Evolutionary conservation across 1,140 invertebrate genomes (phyloP).

Genomic region (Adelges cooleyi): DNA sequence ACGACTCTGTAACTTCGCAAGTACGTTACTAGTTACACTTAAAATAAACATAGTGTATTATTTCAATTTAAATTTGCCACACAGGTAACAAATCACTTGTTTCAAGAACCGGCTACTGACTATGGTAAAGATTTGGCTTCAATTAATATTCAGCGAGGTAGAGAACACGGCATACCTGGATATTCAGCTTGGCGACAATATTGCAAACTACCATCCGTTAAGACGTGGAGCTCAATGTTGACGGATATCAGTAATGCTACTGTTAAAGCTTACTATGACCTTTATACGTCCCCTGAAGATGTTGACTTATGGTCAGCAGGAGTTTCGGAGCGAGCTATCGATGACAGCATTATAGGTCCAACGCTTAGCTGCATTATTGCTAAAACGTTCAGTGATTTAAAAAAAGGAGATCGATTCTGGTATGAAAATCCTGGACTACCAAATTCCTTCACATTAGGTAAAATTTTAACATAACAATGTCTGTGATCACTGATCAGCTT

Average conservation of each 20-base stretch:
- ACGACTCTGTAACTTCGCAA: constrained; percentile 64
- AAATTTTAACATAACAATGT: constrained; percentile 14
- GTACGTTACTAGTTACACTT: too few relatives aligned
- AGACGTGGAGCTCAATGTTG: constrained; percentile 33
- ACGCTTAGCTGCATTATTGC: constrained; percentile 93
- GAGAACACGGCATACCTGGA: constrained; percentile 77
- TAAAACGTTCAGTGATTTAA: constrained; percentile 83
- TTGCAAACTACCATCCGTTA: constrained; percentile 51
- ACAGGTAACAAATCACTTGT: constrained; percentile 73
- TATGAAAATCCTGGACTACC: constrained; percentile 45
- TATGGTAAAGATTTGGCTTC: constrained; percentile 75
- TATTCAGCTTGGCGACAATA: constrained; percentile 79
- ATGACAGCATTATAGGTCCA: constrained; percentile 80
- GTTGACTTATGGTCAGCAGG: constrained; percentile 88
- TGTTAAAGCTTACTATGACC: constrained; percentile 31
- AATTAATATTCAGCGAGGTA: constrained; percentile 65
- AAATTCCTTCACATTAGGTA: constrained; percentile 69
- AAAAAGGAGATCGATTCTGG: constrained; percentile 91
- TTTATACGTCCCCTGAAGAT: constrained; percentile 56
- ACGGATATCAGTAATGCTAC: constrained; percentile 32
- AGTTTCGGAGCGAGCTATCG: constrained; percentile 72
- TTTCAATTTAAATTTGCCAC: not conserved
- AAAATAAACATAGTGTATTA: too few relatives aligned
- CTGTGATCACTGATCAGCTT: not conserved
- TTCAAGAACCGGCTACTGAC: constrained; percentile 67